These are phyloP conservation scores for Sanderia malayensis DNA, from an alignment of 30 jellyfish, hydroid and myxozoan genomes.

Conservation along the genomic window DNA sequence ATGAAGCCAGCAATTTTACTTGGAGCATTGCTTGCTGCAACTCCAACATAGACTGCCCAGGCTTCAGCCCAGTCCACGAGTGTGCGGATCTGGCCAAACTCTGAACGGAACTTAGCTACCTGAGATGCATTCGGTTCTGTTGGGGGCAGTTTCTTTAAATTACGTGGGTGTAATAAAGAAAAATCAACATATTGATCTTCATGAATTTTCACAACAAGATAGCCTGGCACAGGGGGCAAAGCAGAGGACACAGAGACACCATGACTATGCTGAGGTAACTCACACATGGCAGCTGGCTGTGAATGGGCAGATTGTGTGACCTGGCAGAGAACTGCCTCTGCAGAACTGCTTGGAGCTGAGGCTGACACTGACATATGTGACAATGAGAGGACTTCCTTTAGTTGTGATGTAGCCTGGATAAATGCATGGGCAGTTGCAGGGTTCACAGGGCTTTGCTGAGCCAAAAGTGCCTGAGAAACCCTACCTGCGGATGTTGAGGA, in stretches of 20 bases:
- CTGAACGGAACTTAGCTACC: not conserved
- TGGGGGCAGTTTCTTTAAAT: conserved; percentile 7
- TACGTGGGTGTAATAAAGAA: conserved; percentile 4
- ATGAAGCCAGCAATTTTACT: not conserved
- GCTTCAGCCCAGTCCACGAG: conserved; percentile 24
- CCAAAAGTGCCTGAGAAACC: not conserved
- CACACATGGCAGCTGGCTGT: too few relatives aligned
- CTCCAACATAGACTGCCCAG: conserved; percentile 14
- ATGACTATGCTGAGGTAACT: too few relatives aligned
- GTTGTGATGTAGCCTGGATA: not conserved
- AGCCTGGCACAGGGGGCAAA: conserved; percentile 37
- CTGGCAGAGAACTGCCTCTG: too few relatives aligned
- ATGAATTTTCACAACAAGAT: conserved; percentile 5
- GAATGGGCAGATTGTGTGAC: too few relatives aligned
- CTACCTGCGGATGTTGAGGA: too few relatives aligned
- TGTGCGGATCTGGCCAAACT: not conserved
- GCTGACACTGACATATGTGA: not conserved
- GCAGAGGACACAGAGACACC: conserved; percentile 22
- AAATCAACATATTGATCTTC: not conserved
- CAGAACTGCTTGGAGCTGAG: not conserved
- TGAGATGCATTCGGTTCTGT: not conserved
- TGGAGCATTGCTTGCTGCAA: conserved; percentile 5
- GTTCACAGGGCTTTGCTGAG: not conserved
- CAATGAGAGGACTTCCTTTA: not conserved
- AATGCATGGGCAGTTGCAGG: not conserved